Conservation (phyloP, 2,113 vertebrate genomes). For the Trochalopteron elliotii region DNA sequence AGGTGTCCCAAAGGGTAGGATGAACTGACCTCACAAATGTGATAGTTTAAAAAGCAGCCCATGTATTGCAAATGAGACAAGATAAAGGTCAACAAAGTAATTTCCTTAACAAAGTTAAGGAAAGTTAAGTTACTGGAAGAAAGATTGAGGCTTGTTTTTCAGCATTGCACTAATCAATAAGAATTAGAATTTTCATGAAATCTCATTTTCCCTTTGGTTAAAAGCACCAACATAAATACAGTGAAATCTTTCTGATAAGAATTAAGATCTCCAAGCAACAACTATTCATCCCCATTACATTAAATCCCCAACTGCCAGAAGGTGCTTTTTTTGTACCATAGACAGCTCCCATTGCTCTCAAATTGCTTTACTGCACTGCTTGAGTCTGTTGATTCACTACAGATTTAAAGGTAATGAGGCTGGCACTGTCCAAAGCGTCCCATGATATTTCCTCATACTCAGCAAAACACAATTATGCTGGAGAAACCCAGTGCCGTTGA, state of each 20-base stretch:
- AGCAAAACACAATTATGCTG: not conserved
- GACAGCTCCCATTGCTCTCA: not conserved
- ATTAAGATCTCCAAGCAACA: not conserved
- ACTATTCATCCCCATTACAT: not conserved
- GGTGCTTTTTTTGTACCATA: not conserved
- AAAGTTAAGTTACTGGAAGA: not conserved
- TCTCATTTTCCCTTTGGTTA: not conserved
- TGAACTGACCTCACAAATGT: not conserved
- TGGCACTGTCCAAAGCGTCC: not conserved
- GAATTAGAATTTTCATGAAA: not conserved
- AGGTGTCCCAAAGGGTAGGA: not conserved
- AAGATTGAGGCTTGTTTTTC: not conserved
- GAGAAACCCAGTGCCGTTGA: not conserved
- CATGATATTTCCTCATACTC: not conserved
- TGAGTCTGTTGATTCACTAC: constrained; percentile 11
- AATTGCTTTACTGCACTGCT: not conserved
- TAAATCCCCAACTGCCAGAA: not conserved
- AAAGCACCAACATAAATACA: not conserved
- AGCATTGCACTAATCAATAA: not conserved
- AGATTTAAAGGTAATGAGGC: constrained; percentile 11
- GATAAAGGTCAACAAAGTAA: not conserved
- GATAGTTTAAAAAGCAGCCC: not conserved
- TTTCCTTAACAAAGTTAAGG: not conserved
- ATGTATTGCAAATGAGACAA: not conserved
- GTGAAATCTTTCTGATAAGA: not conserved